These are phyloP conservation scores for Machaerirhynchus nigripectus DNA, from an alignment of 2,113 vertebrate species.

Conservation along the genomic window DNA sequence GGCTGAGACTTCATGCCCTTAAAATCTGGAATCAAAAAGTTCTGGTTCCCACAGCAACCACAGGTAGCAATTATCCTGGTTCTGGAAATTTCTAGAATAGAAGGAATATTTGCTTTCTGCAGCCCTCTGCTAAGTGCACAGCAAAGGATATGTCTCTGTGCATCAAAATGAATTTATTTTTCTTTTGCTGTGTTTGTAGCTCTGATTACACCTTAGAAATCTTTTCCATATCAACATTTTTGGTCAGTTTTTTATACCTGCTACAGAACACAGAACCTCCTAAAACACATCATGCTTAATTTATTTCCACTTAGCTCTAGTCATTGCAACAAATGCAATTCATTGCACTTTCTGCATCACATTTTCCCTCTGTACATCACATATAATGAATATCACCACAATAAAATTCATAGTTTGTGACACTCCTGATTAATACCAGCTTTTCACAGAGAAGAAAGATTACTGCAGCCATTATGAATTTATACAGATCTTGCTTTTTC, in stretches of 20 bases:
- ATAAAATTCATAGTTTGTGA: constrained; percentile 64
- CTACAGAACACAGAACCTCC: background rate
- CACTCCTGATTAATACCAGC: constrained; percentile 57
- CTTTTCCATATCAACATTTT: background rate
- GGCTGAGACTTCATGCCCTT: constrained; percentile 10
- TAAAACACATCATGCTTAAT: constrained; percentile 34
- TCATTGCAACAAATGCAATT: constrained; percentile 50
- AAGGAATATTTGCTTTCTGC: constrained; percentile 1
- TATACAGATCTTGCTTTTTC: background rate
- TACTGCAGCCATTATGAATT: constrained; percentile 18
- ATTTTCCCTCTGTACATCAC: constrained; percentile 38
- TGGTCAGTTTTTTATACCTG: background rate
- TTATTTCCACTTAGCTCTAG: constrained; percentile 56
- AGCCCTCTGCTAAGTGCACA: background rate
- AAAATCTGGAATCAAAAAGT: constrained; percentile 39
- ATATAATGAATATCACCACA: constrained; percentile 45
- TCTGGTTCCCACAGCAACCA: constrained; percentile 71
- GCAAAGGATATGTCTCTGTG: background rate
- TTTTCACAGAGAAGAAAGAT: background rate
- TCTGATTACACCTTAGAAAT: background rate
- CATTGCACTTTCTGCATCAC: background rate
- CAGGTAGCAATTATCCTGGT: constrained; percentile 60
- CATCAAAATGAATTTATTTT: background rate
- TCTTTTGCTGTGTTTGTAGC: background rate
- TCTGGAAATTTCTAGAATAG: constrained; percentile 40